Base-by-base conservation (phyloP, 2,888 invertebrate genomes). In the Orthonychiurus folsomi region DNA sequence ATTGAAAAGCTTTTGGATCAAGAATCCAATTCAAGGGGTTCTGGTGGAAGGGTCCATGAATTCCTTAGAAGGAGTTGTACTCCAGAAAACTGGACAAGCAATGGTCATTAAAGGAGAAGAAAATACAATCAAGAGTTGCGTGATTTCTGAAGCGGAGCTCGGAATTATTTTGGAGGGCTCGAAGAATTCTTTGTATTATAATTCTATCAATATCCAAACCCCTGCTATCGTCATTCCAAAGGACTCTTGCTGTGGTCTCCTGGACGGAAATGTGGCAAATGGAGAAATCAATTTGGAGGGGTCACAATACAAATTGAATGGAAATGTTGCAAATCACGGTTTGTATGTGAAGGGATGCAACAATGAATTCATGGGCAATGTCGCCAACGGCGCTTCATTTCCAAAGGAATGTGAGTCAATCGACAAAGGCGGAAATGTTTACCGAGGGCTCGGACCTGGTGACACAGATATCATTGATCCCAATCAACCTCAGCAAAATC, bases 151-250 rank as follows among this genome's bases (percentile, higher is more conserved):
- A 56, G 72, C 70, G 9, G 65, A 63, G 24, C 66, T 68, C 50
- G 70, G 72, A 5, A 68, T 72, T 50, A 60, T 70, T 25, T 47
- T 72, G 24, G 72, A 72, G 55, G 61, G 60, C 5, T 60, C 60
- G 47, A 59, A 56, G 24, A 65, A 67, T 27, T 66, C 61, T 20
- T 53, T 72, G 3, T 59, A 63, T 27, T 70, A 72, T 64, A 72
- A 72, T 50, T 72, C 72, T 0, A 59, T 72, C 12, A 72, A 72
- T 61, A 72, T 72, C 48, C 67, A 70, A 63, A 66, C 72, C 15
- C 72, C 72, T 2, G 69, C 70, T 9, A 68, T 72, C n/a, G 66
- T 68, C 21, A 62, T 72, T 1, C 58, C 58, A 3, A 66, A 70
- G 55, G 54, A 58, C 2, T 68, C 70, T 27, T 70, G 72, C 37